Base-by-base conservation (phyloP, 2,888 invertebrate genomes). In the Proisotoma minuta region DNA sequence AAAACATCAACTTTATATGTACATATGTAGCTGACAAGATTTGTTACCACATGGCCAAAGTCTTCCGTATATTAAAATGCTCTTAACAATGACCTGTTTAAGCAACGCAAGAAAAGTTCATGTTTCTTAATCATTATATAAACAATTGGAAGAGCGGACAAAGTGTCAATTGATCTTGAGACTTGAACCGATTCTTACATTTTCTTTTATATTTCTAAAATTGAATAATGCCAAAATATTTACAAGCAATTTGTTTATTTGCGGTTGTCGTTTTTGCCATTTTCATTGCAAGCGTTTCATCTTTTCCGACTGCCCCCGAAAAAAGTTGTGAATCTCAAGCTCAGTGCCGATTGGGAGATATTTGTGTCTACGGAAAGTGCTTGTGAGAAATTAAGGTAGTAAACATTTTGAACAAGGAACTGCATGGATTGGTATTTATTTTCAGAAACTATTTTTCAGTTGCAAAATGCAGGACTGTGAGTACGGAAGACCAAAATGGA, bases 361-460 rank as follows among this genome's bases (percentile, higher is more conserved):
- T 65, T n/a, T 65, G 65, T 61, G 61, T 61, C 1, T 58, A 60
- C 18, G 65, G 65, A 39, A 54, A 58, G 12, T 65, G 65, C 23
- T 47, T 65, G 24, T 65, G 54, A 62, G 24, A 20, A n/a, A 10
- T 34, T 15, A 8, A 34, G 8, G 12, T 34, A 8, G 34, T 34
- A 34, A 12, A 10, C 8, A 34, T 8, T 34, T 15, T 34, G 34
- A 34, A 34, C 8, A 34, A 8, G 34, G 34, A 34, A 10, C n/a
- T n/a, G n/a, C n/a, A n/a, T n/a, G n/a, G n/a, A n/a, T 34, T 8
- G 8, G 34, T 34, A 12, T 34, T 10, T 34, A 34, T 34, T 34
- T 34, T 34, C 34, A 34, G 34, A 34, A 34, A 34, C 8, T 15
- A 10, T 34, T 15, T n/a, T n/a, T n/a, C n/a, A n/a, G n/a, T n/a